These are phyloP conservation scores for Drosophila ezoana DNA, from an alignment of 2,888 invertebrate genomes.

Conservation along the genomic window DNA sequence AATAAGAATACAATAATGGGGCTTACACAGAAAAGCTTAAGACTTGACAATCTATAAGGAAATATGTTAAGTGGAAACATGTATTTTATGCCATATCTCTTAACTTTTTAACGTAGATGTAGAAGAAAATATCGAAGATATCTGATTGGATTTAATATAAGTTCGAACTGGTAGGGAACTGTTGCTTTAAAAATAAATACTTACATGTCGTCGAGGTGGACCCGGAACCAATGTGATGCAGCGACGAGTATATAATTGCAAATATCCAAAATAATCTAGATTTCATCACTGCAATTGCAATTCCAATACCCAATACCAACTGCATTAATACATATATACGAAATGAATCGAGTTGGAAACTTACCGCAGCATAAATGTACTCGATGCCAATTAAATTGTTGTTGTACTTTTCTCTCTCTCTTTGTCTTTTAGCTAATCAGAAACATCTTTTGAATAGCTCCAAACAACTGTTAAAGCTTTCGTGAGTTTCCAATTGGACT, in stretches of 20 bases:
- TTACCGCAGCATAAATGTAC: conserved; percentile 70
- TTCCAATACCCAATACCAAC: too few species aligned
- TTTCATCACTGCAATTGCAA: conserved; percentile 80
- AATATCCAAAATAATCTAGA: conserved; percentile 83
- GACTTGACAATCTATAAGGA: too few species aligned
- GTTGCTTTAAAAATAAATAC: conserved; percentile 32
- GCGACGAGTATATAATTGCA: conserved; percentile 83
- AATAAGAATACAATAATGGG: too few species aligned
- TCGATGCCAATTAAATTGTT: conserved; percentile 45
- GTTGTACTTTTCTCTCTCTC: conserved; percentile 6
- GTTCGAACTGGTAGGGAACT: background rate
- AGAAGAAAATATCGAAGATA: too few species aligned
- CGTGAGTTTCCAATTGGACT: too few species aligned
- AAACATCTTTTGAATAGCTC: conserved; percentile 13
- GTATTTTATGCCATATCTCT: too few species aligned
- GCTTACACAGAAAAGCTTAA: too few species aligned
- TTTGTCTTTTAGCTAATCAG: conserved; percentile 23
- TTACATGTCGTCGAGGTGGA: conserved; percentile 83
- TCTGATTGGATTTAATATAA: too few species aligned
- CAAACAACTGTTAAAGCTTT: too few species aligned
- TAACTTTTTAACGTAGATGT: too few species aligned
- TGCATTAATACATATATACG: background rate
- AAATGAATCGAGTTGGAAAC: conserved; percentile 20
- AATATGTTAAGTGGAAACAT: too few species aligned
- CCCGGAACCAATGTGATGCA: conserved; percentile 81